These are phyloP conservation scores for Xanthorhoe spadicearia DNA, from an alignment of 2,888 invertebrate species.

Conservation along the genomic window DNA sequence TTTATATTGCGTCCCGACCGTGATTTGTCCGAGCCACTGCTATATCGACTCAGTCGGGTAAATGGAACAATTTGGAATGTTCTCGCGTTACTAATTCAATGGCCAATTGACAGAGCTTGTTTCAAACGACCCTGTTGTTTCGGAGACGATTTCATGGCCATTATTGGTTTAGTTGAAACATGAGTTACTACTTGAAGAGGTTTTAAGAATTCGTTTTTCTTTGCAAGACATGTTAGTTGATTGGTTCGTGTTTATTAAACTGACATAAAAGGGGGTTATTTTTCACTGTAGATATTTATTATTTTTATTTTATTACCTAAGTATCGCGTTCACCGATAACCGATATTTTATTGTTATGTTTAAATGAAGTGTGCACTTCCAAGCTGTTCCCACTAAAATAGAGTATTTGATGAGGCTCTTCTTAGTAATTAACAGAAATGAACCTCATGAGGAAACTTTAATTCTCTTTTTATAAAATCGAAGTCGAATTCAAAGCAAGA, in stretches of 20 bases:
- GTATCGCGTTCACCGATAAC: too few species aligned
- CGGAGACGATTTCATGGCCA: conserved; percentile 4
- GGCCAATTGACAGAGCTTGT: conserved; percentile 39
- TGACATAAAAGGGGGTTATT: too few species aligned
- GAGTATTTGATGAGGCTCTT: too few species aligned
- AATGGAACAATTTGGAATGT: conserved; percentile 39
- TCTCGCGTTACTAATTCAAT: conserved; percentile 45
- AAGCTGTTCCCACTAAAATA: too few species aligned
- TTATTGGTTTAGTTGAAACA: neutral
- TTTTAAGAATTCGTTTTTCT: neutral
- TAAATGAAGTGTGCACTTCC: too few species aligned
- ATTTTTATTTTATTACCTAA: too few species aligned
- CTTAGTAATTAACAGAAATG: too few species aligned
- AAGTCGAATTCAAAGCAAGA: too few species aligned
- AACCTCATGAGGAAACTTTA: too few species aligned
- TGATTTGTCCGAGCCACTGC: conserved; percentile 17
- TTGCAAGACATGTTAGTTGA: neutral
- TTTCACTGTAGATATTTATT: too few species aligned
- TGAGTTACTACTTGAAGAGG: neutral
- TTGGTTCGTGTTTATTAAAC: neutral
- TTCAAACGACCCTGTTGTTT: conserved; percentile 36
- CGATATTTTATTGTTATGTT: too few species aligned
- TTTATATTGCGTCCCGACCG: conserved; percentile 1
- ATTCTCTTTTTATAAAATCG: too few species aligned
- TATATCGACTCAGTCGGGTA: conserved; percentile 37